These are phyloP conservation scores for Syrrhaptes paradoxus DNA, from an alignment of 2,113 vertebrate genomes.

Conservation along the genomic window DNA sequence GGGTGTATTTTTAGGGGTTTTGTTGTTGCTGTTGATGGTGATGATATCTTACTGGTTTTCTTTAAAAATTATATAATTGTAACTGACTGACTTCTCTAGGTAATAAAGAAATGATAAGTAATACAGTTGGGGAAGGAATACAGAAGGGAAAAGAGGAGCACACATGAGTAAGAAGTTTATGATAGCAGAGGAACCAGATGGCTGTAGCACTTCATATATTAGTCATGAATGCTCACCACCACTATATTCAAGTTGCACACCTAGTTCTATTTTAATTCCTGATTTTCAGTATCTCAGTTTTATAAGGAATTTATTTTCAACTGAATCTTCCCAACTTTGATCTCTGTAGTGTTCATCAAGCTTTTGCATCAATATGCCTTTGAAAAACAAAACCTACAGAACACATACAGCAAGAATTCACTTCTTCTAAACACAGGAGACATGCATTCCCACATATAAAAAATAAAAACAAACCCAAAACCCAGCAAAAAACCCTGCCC, in stretches of 20 bases:
- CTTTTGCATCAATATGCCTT: background rate
- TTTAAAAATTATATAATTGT: background rate
- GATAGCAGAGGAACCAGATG: background rate
- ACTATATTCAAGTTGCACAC: background rate
- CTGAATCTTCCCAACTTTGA: background rate
- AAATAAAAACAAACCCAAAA: background rate
- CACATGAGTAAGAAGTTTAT: background rate
- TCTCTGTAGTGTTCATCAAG: background rate
- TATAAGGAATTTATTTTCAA: background rate
- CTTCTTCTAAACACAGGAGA: background rate
- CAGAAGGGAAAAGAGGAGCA: background rate
- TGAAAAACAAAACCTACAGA: background rate
- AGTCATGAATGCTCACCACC: background rate
- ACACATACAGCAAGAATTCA: background rate
- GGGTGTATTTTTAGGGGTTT: background rate
- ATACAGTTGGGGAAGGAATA: background rate
- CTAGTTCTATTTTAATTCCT: background rate
- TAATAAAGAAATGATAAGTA: background rate
- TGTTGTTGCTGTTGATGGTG: background rate
- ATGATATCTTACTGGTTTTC: background rate
- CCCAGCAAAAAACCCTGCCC: background rate
- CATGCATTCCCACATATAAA: rapidly evolving
- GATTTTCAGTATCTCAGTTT: background rate
- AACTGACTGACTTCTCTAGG: background rate
- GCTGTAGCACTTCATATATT: background rate